Percentiles rank a stretch among this genome's conserved stretches.
Evolutionary conservation across 1,140 invertebrate species (phyloP).

Genomic region (Pinna nobilis): DNA sequence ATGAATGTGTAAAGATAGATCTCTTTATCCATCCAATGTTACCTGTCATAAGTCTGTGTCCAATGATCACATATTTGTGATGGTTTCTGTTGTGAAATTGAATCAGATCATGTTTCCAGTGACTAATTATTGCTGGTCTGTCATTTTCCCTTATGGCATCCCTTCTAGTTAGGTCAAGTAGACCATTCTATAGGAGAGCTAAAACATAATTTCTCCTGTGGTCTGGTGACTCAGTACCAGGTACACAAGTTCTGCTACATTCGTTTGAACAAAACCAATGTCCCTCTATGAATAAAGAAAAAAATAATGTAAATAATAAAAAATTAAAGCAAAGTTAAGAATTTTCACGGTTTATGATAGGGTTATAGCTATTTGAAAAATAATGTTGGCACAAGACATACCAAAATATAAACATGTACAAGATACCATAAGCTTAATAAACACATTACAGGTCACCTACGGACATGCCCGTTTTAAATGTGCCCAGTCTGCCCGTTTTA

Average conservation of each 20-base stretch:
- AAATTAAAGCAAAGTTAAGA: no score
- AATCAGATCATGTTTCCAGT: constrained; percentile 33
- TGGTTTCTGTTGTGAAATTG: constrained; percentile 22
- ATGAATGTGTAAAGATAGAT: not conserved
- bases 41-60: constrained; percentile 14
- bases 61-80: constrained; percentile 21
- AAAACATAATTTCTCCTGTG: constrained; percentile 6
- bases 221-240: not conserved
- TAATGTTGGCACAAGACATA: no score
- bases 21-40: not conserved
- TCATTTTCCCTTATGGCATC: constrained; percentile 40
- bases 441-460: no score
- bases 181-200: not conserved
- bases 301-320: no score
- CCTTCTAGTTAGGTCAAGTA: not conserved
- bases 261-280: not conserved
- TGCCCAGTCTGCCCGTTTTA: no score
- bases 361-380: no score
- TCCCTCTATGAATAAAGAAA: no score
- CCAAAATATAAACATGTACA: no score
- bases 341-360: no score
- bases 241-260: no score
- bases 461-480: no score
- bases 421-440: no score
- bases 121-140: constrained; percentile 13